A percentile compares a stretch with the other conserved stretches of the same genome.
phyloP scores from a whole-genome alignment of 2,888 invertebrate species.

The Ornithoptera priamus region DNA sequence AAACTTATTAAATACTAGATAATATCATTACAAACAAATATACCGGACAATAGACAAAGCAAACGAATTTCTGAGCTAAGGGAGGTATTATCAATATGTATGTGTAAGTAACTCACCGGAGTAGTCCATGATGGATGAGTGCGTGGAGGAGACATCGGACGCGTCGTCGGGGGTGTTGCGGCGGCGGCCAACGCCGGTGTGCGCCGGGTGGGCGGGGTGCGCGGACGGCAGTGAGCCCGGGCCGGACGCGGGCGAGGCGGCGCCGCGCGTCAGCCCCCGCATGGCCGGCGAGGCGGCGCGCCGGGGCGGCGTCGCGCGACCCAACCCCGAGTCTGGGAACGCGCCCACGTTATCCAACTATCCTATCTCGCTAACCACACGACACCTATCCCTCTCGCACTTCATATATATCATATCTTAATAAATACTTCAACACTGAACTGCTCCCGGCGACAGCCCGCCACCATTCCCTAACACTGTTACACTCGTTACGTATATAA shows the following conservation, averaged over 20 bases:
- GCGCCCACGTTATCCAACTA: conserved; percentile 24
- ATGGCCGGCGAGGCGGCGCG: conserved; percentile 92
- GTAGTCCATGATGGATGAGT: conserved; percentile 93
- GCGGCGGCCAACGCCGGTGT: conserved; percentile 91
- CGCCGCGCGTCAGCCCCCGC: conserved; percentile 89
- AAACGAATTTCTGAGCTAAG: not conserved
- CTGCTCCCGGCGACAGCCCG: not conserved
- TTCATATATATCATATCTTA: not conserved
- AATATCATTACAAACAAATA: no score
- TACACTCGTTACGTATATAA: not conserved
- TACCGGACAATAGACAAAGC: not conserved
- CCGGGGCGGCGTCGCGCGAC: conserved; percentile 92
- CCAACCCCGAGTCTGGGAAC: conserved; percentile 90
- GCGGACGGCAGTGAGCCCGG: conserved; percentile 82
- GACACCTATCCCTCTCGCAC: not conserved
- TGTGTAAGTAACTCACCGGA: conserved; percentile 78
- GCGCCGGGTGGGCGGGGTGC: conserved; percentile 81
- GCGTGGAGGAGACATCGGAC: conserved; percentile 91
- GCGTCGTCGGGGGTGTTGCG: conserved; percentile 87
- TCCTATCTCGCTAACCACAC: conserved; percentile 12
- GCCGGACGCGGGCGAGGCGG: conserved; percentile 86
- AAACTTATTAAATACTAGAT: no score
- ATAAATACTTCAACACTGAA: not conserved
- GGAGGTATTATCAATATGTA: not conserved
- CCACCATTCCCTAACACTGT: not conserved